Percentiles rank a stretch among this genome's conserved stretches.
Evolutionary conservation across 2,888 invertebrate genomes (phyloP).

Genomic region (Rotaria magnacalcarata): DNA sequence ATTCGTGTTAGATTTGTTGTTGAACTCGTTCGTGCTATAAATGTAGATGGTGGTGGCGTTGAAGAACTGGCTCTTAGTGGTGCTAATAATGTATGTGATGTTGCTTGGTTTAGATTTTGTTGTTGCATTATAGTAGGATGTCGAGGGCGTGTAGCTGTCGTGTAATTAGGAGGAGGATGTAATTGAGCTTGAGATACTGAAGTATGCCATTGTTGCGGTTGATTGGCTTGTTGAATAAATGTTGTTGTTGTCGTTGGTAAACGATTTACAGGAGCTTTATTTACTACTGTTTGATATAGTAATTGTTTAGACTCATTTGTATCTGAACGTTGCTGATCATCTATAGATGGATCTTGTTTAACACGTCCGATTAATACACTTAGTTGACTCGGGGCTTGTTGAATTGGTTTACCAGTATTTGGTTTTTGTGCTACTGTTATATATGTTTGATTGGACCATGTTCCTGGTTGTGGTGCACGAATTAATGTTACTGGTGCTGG

Average conservation of each 20-base stretch:
- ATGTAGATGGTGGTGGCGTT: conserved; percentile 33
- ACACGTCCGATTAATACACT: neutral
- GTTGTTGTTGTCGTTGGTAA: conserved; percentile 12
- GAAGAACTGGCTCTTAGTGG: conserved; percentile 34
- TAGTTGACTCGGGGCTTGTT: neutral
- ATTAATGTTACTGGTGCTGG: neutral
- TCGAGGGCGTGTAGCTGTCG: neutral
- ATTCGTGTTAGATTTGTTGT: conserved; percentile 32
- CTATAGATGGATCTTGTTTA: conserved; percentile 20
- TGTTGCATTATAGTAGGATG: conserved; percentile 35
- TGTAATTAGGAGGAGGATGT: conserved; percentile 9
- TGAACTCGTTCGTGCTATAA: conserved; percentile 5
- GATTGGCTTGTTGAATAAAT: neutral
- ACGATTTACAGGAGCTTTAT: neutral
- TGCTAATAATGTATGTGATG: conserved; percentile 40
- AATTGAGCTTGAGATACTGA: conserved; percentile 4
- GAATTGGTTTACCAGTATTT: conserved; percentile 8
- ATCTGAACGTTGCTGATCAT: neutral
- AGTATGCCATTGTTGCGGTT: conserved; percentile 17
- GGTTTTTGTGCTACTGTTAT: conserved; percentile 17
- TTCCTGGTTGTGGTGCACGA: neutral
- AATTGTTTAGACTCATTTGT: conserved; percentile 14
- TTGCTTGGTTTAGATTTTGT: conserved; percentile 16
- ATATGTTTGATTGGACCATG: neutral
- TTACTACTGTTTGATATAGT: neutral